Evolutionary conservation across 2,888 invertebrate genomes (phyloP), one percentile per base, ranked within the genome.

Genomic region (Carpatolechia fugitivella): DNA sequence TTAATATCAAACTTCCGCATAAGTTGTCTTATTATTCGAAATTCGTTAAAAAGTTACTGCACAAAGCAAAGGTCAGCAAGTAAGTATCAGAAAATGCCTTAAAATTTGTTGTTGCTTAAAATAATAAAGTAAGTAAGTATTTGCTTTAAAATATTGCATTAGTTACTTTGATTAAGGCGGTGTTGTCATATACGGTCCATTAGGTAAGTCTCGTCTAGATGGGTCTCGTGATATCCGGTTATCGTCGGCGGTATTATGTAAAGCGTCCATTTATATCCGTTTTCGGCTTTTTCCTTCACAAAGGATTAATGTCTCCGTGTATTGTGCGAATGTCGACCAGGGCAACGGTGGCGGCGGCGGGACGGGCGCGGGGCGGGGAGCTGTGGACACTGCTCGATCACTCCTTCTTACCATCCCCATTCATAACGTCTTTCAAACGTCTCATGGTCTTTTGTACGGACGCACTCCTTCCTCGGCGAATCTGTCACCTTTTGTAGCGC

Each of bases 351-450:
- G 65, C 61, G 67, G 68, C 68, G 69, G 54, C 59, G 38, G 62
- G 61, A 53, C 57, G 61, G 38, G 62, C 59, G 60, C 60, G 61
- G 60, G 57, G 60, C 56, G 59, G 56, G 57, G 11, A 57, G 61
- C 55, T 57, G 65, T 75, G 79, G 78, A 76, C 82, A 74, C 72
- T 65, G 77, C 76, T 84, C 86, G 80, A 87, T 89, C 89, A 89
- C 89, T 89, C 88, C 88, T 87, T 85, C 82, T 77, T 77, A 75
- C 78, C 75, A 79, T 71, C 73, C 74, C 85, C 79, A 87, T 88
- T 87, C 85, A 85, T 82, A 78, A 80, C 69, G 85, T 82, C 87
- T 84, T 85, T 85, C 82, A 85, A 80, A 83, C 68, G 82, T 86
- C 82, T 77, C 72, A 59, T 65, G 60, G 69, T 66, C 77, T 79